Conservation (phyloP, 2,797 vertebrate species). For the Loriculus beryllinus region DNA sequence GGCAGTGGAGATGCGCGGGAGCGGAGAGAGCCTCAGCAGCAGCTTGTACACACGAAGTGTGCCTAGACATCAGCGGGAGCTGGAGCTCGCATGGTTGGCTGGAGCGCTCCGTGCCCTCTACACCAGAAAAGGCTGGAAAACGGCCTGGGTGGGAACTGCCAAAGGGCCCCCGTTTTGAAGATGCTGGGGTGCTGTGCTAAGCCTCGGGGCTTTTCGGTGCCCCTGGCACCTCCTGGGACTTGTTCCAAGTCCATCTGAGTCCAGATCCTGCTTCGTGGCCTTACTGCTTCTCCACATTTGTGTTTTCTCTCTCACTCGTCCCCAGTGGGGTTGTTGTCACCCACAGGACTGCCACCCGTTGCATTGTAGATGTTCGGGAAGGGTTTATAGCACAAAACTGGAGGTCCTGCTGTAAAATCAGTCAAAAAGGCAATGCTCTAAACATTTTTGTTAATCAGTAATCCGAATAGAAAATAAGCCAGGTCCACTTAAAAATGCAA, state of each 20-base stretch:
- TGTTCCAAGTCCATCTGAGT: accelerated
- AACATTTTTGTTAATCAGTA: neutral
- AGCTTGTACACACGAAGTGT: accelerated
- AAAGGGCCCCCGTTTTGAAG: accelerated
- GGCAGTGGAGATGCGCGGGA: too few species aligned
- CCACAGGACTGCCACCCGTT: neutral
- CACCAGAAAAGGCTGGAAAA: neutral
- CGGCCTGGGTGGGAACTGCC: neutral
- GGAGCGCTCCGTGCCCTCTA: neutral
- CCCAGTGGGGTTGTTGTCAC: accelerated
- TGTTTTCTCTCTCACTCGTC: accelerated
- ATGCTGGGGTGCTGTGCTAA: accelerated
- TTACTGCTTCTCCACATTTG: accelerated
- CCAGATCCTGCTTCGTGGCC: neutral
- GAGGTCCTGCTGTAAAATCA: neutral
- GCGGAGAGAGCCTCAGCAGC: neutral
- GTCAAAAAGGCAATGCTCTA: accelerated
- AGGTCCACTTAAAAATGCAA: neutral
- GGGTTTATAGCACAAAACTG: neutral
- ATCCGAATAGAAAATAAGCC: neutral
- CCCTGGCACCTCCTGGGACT: accelerated
- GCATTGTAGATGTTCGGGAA: neutral
- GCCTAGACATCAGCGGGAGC: accelerated
- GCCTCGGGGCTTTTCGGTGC: accelerated
- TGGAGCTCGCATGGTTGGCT: accelerated